A percentile compares a stretch with the other conserved stretches of the same genome.
Conservation (phyloP, 23 tunicate species). For the Aplidium turbinatum region DNA sequence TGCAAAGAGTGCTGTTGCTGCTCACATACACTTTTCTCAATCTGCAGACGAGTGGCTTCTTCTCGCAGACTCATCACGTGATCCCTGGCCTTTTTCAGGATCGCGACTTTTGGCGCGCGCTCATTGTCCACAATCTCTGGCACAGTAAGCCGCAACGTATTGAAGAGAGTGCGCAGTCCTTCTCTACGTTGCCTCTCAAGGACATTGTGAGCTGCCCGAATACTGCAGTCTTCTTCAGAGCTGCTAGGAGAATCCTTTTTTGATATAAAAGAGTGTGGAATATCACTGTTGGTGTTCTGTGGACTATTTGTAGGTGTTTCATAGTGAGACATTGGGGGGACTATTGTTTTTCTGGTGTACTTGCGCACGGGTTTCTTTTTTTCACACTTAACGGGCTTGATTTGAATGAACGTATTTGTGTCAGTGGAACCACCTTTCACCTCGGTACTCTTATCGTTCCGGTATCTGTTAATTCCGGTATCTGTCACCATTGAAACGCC, state of each 20-base stretch:
- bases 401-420: slow-evolving; percentile 7
- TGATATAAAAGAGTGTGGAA: slow-evolving; percentile 47
- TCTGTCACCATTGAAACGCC: slow-evolving; percentile 74
- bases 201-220: slow-evolving; percentile 86
- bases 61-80: slow-evolving; percentile 50
- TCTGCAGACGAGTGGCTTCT: slow-evolving; percentile 6
- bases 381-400: background rate
- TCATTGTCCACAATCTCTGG: slow-evolving; percentile 63
- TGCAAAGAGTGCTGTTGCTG: slow-evolving; percentile 24
- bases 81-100: slow-evolving; percentile 80
- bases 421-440: background rate
- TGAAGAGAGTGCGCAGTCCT: slow-evolving; percentile 78
- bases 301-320: slow-evolving; percentile 64
- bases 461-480: slow-evolving; percentile 41
- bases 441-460: slow-evolving; percentile 4
- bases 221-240: slow-evolving; percentile 61
- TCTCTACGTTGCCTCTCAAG: slow-evolving; percentile 82
- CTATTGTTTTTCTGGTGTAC: slow-evolving; percentile 13
- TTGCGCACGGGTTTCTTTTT: slow-evolving; percentile 24
- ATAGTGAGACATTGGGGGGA: slow-evolving; percentile 3
- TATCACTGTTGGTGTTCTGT: slow-evolving; percentile 44
- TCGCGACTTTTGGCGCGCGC: slow-evolving; percentile 75
- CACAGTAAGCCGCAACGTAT: slow-evolving; percentile 52
- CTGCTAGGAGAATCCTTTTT: slow-evolving; percentile 15
- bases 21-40: slow-evolving; percentile 20